Percentiles rank a stretch among this genome's conserved stretches.
These are phyloP conservation scores for Rutilus rutilus DNA, from an alignment of 2,113 vertebrate genomes.

Conservation along the genomic window DNA sequence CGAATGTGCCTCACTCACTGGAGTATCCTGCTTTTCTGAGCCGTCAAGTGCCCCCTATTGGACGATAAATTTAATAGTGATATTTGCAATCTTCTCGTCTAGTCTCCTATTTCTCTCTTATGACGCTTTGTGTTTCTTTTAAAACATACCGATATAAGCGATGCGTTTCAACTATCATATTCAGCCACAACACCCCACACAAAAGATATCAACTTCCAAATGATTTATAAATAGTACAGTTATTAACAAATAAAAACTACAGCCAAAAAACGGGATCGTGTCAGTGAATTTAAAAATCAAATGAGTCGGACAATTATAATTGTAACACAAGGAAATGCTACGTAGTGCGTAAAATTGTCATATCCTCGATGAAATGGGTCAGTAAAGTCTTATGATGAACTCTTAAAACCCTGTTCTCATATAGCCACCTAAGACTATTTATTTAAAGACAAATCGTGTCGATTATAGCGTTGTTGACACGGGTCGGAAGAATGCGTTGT, in stretches of 20 bases:
- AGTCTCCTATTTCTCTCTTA: neutral
- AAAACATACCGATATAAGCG: neutral
- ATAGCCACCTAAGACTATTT: neutral
- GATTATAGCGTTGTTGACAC: neutral
- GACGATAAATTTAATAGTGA: neutral
- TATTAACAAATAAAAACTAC: neutral
- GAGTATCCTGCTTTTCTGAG: neutral
- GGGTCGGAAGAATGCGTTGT: neutral
- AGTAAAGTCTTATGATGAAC: neutral
- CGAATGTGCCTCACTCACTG: neutral
- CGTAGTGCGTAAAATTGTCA: neutral
- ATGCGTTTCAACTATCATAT: neutral
- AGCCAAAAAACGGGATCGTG: neutral
- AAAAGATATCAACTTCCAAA: neutral
- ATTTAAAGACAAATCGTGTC: neutral
- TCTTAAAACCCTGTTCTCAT: neutral
- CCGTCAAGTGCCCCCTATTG: conserved; percentile 7
- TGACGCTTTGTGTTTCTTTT: conserved; percentile 11
- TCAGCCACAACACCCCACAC: neutral
- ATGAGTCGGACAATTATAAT: conserved; percentile 15
- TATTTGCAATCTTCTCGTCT: neutral
- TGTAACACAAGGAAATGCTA: conserved; percentile 45
- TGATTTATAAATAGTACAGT: neutral
- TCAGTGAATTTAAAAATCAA: neutral
- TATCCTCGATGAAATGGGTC: neutral